Base-by-base conservation (phyloP, 2,888 invertebrate genomes). In the Podabrus alpinus region DNA sequence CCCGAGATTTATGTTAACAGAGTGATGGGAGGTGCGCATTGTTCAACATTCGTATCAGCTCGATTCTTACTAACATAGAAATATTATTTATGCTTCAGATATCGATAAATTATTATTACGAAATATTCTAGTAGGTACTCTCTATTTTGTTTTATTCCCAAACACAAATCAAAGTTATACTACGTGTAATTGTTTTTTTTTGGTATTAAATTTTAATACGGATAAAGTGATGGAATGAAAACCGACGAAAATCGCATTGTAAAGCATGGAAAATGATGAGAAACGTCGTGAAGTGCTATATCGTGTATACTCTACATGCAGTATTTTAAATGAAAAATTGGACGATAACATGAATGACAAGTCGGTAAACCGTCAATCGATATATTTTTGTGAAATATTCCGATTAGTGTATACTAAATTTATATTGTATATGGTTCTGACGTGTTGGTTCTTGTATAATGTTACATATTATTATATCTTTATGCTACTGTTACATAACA, bases 71-170 rank as follows among this genome's bases (percentile, higher is more conserved):
- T 72, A 76, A 71, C 70, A 69, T 67, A 76, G 76, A 89, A 89
- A 89, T 89, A 89, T 87, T 88, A 89, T 89, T 89, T 90, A 89
- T 87, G 80, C 82, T 73, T 87, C 85, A 88, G 88, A 88, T 81
- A 80, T 80, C 81, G 79, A 81, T 82, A 81, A 82, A 82, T 80
- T 82, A 82, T 80, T 82, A 82, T 82, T 81, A 80, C 76, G 79
- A 80, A 80, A 81, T 80, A 78, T 76, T 75, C 76, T 78, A 79
- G 75, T 77, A 61, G 68, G 77, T 80, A 76, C 77, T 73, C 75
- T 76, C 74, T 76, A 79, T 76, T 79, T 79, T 60, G 69, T 68
- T 64, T 64, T 64, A 19, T 64, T 64, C 3, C 15, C 17, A 13
- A 64, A 45, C 45, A 45, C 45, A 45, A 45, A 45, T 45, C 45